Evolutionary conservation across 2,888 invertebrate genomes (phyloP).

Genomic region (Leptura quadrifasciata): DNA sequence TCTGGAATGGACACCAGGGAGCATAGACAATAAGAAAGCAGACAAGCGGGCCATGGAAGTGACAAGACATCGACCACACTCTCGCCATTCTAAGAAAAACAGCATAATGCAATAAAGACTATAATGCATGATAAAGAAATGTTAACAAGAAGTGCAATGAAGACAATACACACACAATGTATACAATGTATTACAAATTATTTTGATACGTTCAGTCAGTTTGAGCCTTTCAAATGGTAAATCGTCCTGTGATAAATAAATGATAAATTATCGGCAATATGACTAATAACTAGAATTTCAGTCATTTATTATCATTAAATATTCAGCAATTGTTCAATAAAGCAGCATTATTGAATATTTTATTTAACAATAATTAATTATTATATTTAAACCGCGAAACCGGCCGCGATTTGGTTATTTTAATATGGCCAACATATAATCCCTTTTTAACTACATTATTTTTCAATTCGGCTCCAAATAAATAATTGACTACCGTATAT

Average conservation of each 20-base stretch:
- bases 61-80: too few species aligned
- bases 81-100: too few species aligned
- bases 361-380: slow-evolving; percentile 28
- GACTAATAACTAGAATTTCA: slow-evolving; percentile 19
- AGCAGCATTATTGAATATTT: slow-evolving; percentile 9
- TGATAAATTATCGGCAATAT: not conserved
- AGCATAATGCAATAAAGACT: too few species aligned
- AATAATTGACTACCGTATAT: slow-evolving; percentile 13
- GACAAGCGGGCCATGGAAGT: too few species aligned
- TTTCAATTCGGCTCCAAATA: slow-evolving; percentile 42
- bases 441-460: slow-evolving; percentile 50
- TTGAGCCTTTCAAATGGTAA: slow-evolving; percentile 7
- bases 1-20: too few species aligned
- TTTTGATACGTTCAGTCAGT: not conserved
- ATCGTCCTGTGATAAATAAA: slow-evolving; percentile 3
- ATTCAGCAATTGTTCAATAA: not conserved
- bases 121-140: too few species aligned
- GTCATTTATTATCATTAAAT: slow-evolving; percentile 33
- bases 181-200: too few species aligned
- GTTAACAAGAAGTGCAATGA: too few species aligned
- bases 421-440: slow-evolving; percentile 42
- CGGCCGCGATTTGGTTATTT: slow-evolving; percentile 45
- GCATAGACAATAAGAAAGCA: too few species aligned
- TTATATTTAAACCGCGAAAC: slow-evolving; percentile 36
- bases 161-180: too few species aligned